Evolutionary conservation across 2,888 invertebrate species (phyloP), one percentile per base, ranked within the genome.

Genomic region (Drosophila limbata): DNA sequence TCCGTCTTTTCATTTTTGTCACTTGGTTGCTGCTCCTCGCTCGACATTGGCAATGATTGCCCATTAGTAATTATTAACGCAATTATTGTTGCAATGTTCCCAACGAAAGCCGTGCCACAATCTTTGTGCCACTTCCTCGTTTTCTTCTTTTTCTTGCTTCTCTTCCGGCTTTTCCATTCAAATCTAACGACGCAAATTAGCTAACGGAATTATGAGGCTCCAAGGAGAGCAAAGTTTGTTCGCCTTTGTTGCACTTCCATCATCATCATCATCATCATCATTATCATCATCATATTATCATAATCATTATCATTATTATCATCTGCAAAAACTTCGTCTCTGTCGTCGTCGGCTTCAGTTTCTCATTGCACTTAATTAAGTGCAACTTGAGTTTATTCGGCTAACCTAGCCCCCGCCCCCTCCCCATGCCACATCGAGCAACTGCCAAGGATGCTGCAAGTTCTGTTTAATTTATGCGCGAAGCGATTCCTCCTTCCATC

Each of bases 301-400:
- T 69, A 48, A 31, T n/a, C n/a, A 3, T 50, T 28, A 13, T 31
- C 33, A 33, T 66, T 50, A 47, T 39, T 53, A 74, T 64, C 63
- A 47, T 63, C 47, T 50, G 44, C 61, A 11, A 59, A 74, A 69
- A 47, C 40, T 69, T 73, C n/a, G n/a, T 8, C 37, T 37, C 37
- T n/a, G 37, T 37, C 8, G 37, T 8, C 47, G 75, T 82, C 82
- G 56, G 81, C 88, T 88, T 73, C 73, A 84, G 88, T 80, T 80
- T 87, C 82, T 87, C 81, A 84, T 87, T 89, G 89, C 88, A 87
- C 68, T 82, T 86, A 88, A 85, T 88, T 88, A 86, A 84, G 80
- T 86, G 88, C 69, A 87, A 73, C 87, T 86, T 79, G 68, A 78
- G 81, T 73, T 78, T 64, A 56, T 59, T 52, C 17, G 39, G 28